These are phyloP conservation scores for Jacana jacana DNA, from an alignment of 2,113 vertebrate genomes.

Conservation along the genomic window DNA sequence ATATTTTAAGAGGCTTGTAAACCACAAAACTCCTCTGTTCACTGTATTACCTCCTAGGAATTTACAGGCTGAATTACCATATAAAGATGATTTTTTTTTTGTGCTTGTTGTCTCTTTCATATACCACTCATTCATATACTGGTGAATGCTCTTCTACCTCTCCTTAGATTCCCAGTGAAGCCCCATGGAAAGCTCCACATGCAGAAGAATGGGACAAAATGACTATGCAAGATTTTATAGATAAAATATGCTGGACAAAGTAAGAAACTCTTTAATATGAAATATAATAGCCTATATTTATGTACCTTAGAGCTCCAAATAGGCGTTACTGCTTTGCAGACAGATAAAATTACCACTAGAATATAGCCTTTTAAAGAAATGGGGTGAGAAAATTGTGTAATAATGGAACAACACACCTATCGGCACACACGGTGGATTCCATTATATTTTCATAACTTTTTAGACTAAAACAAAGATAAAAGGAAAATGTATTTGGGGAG, in stretches of 20 bases:
- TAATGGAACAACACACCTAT: neutral
- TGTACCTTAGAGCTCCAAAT: neutral
- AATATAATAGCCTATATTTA: neutral
- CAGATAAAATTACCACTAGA: neutral
- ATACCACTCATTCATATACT: neutral
- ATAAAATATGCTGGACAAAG: slow-evolving; percentile 94
- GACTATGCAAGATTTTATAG: slow-evolving; percentile 90
- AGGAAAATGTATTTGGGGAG: neutral
- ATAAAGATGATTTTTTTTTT: neutral
- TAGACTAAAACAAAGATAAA: neutral
- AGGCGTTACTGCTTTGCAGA: neutral
- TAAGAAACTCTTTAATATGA: slow-evolving; percentile 57
- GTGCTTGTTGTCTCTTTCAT: neutral
- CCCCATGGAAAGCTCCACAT: slow-evolving; percentile 92
- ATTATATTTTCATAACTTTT: neutral
- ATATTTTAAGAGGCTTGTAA: neutral
- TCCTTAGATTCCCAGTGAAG: slow-evolving; percentile 90
- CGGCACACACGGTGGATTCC: neutral
- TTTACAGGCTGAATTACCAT: neutral
- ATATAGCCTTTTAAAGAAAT: neutral
- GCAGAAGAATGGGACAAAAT: slow-evolving; percentile 96
- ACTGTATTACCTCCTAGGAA: neutral
- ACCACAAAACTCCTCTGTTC: neutral
- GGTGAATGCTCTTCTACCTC: neutral
- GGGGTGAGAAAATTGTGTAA: neutral